phyloP scores from a whole-genome alignment of 2,113 vertebrate species.

The Bos indicus region DNA sequence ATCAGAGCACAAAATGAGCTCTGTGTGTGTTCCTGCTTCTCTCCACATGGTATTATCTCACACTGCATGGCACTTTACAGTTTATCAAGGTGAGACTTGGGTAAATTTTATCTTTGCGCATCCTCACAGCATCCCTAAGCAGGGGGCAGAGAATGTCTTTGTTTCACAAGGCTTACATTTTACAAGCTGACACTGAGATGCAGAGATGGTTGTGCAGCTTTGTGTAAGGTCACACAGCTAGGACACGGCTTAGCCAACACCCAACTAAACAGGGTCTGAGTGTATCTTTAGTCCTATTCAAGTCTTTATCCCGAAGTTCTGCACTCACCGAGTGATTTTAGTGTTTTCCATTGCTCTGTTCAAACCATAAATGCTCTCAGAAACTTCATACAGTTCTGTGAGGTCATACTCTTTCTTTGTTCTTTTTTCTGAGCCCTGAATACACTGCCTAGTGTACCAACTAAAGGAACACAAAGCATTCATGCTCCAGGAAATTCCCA shows the following conservation, averaged over 20 bases:
- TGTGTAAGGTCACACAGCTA: background rate
- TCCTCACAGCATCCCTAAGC: background rate
- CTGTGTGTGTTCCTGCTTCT: background rate
- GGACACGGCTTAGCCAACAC: background rate
- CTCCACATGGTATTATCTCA: background rate
- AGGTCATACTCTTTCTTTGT: background rate
- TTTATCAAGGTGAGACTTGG: background rate
- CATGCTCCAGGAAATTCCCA: background rate
- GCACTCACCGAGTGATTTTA: background rate
- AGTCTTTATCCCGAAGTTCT: background rate
- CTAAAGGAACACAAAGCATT: background rate
- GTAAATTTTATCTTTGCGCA: background rate
- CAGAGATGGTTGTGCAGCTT: background rate
- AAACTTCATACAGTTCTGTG: background rate
- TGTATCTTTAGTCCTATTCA: background rate
- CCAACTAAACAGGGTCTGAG: background rate
- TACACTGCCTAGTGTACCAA: background rate
- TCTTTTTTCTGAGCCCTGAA: background rate
- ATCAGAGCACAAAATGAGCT: background rate
- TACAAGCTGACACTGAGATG: background rate
- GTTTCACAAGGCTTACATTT: background rate
- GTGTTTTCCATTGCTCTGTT: background rate
- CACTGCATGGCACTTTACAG: background rate
- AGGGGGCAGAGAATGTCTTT: background rate
- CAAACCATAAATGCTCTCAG: background rate